phyloP scores from a whole-genome alignment of 2,113 vertebrate genomes.

The Notiomystis cincta region DNA sequence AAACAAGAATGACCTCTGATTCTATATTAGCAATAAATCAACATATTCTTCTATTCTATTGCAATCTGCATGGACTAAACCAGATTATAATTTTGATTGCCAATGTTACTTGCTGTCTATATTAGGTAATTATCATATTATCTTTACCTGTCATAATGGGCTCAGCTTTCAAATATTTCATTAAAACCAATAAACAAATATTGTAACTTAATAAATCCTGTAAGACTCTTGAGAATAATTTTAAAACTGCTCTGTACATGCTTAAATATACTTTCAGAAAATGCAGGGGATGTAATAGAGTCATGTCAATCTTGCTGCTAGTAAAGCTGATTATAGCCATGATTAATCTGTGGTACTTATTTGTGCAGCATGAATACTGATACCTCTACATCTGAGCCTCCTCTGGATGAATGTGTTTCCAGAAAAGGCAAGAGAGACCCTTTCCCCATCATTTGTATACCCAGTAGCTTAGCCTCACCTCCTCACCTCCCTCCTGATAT shows the following conservation, averaged over 20 bases:
- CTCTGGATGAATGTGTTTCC: neutral
- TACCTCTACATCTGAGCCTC: neutral
- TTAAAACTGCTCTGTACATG: neutral
- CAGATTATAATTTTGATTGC: neutral
- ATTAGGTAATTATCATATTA: neutral
- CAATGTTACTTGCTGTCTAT: neutral
- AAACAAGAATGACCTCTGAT: neutral
- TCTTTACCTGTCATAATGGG: neutral
- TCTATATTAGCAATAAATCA: neutral
- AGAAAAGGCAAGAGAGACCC: neutral
- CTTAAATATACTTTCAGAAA: neutral
- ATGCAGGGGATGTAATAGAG: neutral
- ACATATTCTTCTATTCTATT: neutral
- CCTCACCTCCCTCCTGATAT: neutral
- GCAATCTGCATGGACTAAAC: neutral
- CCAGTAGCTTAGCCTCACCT: neutral
- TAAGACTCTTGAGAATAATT: neutral
- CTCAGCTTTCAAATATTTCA: neutral
- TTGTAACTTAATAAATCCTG: neutral
- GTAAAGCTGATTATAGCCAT: neutral
- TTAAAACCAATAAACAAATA: neutral
- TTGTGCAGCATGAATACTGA: neutral
- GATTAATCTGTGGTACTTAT: neutral
- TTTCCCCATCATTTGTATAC: fast-evolving
- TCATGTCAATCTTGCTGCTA: neutral